These are phyloP conservation scores for Myoxocephalus aenaeus DNA, from an alignment of 2,797 vertebrate genomes.

Conservation along the genomic window DNA sequence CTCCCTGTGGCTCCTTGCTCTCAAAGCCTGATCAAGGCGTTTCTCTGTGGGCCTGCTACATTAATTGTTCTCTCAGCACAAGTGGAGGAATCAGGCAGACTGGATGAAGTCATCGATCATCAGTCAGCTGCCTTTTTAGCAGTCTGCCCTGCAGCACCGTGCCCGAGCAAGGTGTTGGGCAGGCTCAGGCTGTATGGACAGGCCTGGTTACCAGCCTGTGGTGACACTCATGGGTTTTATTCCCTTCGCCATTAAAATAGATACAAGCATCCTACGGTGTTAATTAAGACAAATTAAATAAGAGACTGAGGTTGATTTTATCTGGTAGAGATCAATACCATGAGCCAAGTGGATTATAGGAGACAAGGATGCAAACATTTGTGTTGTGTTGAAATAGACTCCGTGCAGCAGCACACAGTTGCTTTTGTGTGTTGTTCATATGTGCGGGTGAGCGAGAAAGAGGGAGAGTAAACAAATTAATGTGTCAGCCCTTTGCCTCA, in stretches of 20 bases:
- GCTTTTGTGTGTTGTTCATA: constrained; percentile 29
- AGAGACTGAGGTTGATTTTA: constrained; percentile 57
- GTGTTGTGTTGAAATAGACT: constrained; percentile 38
- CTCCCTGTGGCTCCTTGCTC: constrained; percentile 82
- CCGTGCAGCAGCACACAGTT: constrained; percentile 3
- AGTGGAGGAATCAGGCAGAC: constrained; percentile 84
- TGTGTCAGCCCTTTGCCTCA: constrained; percentile 68
- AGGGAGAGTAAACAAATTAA: constrained; percentile 73
- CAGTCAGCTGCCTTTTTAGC: constrained; percentile 81
- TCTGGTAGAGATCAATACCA: constrained; percentile 63
- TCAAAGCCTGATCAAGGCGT: constrained; percentile 82
- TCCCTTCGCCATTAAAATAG: constrained; percentile 35
- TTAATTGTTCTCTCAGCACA: constrained; percentile 86
- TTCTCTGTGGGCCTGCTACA: constrained; percentile 85
- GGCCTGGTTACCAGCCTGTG: constrained; percentile 27
- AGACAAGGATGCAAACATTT: constrained; percentile 54
- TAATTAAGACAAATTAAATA: constrained; percentile 71
- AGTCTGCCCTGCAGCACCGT: constrained; percentile 72
- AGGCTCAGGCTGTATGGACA: constrained; percentile 22
- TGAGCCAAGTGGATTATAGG: constrained; percentile 48
- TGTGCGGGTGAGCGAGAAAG: constrained; percentile 35
- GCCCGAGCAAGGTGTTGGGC: constrained; percentile 49
- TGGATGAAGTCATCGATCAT: constrained; percentile 87
- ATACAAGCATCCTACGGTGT: constrained; percentile 36
- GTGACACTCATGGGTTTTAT: constrained; percentile 39